Evolutionary conservation across 2,797 vertebrate genomes (phyloP).

Genomic region (Cygnus olor): DNA sequence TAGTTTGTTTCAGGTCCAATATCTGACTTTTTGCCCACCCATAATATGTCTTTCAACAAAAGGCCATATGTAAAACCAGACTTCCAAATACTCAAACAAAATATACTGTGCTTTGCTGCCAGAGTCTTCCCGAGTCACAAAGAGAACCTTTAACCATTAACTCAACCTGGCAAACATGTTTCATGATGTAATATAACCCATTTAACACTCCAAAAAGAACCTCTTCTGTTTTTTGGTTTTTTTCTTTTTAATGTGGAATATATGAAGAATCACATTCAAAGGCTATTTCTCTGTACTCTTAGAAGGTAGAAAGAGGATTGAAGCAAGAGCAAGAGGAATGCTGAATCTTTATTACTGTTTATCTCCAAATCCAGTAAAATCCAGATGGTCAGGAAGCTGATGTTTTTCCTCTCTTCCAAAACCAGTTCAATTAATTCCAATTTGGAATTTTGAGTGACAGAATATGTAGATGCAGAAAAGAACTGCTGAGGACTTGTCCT

Average conservation of each 20-base stretch:
- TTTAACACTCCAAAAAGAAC: background rate
- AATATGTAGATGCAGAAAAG: background rate
- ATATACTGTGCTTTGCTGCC: background rate
- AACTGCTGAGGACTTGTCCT: background rate
- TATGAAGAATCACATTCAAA: background rate
- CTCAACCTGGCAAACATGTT: background rate
- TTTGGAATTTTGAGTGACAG: background rate
- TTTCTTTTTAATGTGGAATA: background rate
- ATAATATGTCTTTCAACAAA: conserved; percentile 1
- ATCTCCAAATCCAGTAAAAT: background rate
- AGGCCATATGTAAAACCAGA: conserved; percentile 33
- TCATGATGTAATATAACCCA: background rate
- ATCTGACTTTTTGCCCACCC: background rate
- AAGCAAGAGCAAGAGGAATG: background rate
- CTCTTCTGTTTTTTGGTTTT: background rate
- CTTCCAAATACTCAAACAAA: background rate
- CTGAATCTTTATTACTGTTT: background rate
- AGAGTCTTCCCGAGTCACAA: background rate
- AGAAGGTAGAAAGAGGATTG: background rate
- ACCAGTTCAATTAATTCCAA: background rate
- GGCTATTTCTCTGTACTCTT: background rate
- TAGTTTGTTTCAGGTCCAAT: background rate
- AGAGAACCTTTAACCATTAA: conserved; percentile 19
- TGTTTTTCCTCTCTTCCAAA: background rate
- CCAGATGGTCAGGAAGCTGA: background rate